phyloP scores from a whole-genome alignment of 2,797 vertebrate genomes.

The Manis pentadactyla region DNA sequence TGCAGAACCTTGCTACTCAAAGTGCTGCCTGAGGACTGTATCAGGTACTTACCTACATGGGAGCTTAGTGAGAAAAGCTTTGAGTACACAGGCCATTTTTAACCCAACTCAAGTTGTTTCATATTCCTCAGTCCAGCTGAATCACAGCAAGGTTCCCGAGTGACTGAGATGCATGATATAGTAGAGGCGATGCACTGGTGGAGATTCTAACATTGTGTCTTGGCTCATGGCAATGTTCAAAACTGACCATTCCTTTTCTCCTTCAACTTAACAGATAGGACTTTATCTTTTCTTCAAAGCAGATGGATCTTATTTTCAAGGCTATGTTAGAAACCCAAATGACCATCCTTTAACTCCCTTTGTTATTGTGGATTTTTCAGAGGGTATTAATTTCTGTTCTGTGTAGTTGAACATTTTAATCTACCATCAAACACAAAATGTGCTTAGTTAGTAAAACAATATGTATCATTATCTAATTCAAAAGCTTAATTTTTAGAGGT shows the following conservation, averaged over 20 bases:
- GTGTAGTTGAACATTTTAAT: neutral
- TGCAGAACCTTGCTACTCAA: neutral
- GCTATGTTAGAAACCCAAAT: neutral
- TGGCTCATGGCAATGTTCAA: neutral
- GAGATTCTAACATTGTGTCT: neutral
- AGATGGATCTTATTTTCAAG: neutral
- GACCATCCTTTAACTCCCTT: neutral
- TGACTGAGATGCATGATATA: neutral
- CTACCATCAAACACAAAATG: neutral
- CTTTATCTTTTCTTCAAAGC: neutral
- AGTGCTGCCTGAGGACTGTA: neutral
- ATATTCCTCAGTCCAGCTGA: neutral
- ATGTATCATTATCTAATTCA: constrained; percentile 28
- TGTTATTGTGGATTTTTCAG: neutral
- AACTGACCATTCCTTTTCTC: neutral
- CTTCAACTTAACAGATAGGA: neutral
- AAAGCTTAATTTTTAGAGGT: neutral
- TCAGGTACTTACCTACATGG: neutral
- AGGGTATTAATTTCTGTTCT: neutral
- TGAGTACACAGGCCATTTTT: neutral
- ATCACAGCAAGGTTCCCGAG: neutral
- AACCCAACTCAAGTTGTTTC: neutral
- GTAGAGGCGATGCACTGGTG: neutral
- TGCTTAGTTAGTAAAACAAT: constrained; percentile 41
- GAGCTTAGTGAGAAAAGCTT: neutral